Conservation (phyloP, 1,140 invertebrate genomes). For the Heliconius congener region DNA sequence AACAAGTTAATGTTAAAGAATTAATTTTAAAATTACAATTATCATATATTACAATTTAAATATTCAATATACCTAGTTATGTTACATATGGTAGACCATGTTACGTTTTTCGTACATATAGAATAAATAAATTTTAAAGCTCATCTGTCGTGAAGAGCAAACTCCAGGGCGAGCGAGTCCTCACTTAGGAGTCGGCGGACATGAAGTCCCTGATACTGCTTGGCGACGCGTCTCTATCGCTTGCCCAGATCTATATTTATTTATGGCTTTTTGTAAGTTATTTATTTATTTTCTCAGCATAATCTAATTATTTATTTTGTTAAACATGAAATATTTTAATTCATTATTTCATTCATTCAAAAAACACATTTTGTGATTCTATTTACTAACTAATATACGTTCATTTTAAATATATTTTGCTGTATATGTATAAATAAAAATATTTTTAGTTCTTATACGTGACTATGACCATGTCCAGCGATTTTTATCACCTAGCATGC, state of each 20-base stretch:
- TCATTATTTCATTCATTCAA: too few species aligned
- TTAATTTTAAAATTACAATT: too few species aligned
- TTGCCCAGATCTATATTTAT: constrained; percentile 63
- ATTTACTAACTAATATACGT: too few species aligned
- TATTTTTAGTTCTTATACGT: constrained; percentile 38
- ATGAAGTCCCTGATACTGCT: constrained; percentile 57
- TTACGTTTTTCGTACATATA: neutral
- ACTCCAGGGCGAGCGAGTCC: constrained; percentile 53
- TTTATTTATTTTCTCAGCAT: neutral
- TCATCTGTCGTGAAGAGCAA: constrained; percentile 66
- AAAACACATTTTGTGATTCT: too few species aligned
- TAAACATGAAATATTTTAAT: too few species aligned
- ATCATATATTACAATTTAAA: too few species aligned
- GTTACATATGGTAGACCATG: too few species aligned
- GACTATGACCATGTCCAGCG: constrained; percentile 57
- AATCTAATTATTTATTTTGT: too few species aligned
- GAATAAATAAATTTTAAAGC: constrained; percentile 39
- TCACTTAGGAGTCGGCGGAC: constrained; percentile 53
- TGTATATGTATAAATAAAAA: too few species aligned
- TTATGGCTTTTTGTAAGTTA: constrained; percentile 62
- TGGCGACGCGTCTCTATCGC: constrained; percentile 58
- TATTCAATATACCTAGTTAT: too few species aligned
- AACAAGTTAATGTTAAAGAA: too few species aligned
- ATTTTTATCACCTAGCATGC: constrained; percentile 56
- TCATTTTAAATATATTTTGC: too few species aligned